Conservation (phyloP, 2,113 vertebrate genomes). For the Gambusia affinis region DNA sequence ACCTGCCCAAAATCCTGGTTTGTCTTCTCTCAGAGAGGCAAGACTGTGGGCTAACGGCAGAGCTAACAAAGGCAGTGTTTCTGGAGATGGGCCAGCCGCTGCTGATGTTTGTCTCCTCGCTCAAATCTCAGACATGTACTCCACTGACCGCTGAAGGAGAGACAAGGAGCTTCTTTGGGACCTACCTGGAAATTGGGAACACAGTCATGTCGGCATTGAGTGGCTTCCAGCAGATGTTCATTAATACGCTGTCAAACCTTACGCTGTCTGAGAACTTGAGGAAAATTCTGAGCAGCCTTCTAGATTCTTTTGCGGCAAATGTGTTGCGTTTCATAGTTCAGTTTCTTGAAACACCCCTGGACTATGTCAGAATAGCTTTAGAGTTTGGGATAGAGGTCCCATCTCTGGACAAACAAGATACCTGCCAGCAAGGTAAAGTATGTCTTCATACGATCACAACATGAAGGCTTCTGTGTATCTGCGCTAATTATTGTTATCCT, state of each 20-base stretch:
- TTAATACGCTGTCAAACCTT: conserved; percentile 52
- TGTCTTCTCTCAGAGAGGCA: conserved; percentile 70
- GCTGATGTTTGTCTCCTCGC: conserved; percentile 48
- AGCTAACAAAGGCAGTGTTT: conserved; percentile 61
- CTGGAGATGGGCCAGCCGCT: conserved; percentile 56
- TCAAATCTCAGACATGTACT: conserved; percentile 67
- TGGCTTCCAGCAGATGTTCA: conserved; percentile 56
- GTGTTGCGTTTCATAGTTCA: conserved; percentile 42
- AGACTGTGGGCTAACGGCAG: conserved; percentile 74
- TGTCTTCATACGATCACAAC: not conserved
- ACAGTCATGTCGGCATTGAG: not conserved
- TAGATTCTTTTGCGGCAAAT: conserved; percentile 60
- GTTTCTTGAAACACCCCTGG: conserved; percentile 63
- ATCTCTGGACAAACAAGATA: conserved; percentile 56
- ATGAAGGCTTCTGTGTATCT: not conserved
- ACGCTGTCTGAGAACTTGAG: conserved; percentile 57
- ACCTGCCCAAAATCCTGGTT: conserved; percentile 68
- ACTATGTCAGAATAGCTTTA: conserved; percentile 71
- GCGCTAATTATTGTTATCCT: not conserved
- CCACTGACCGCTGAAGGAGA: not conserved
- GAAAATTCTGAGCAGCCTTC: conserved; percentile 36
- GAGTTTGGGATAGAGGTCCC: conserved; percentile 75
- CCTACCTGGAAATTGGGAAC: conserved; percentile 42
- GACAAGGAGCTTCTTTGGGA: conserved; percentile 24
- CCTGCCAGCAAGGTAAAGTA: conserved; percentile 76